phyloP scores from a whole-genome alignment of 2,113 vertebrate species.

The Galemys pyrenaicus region DNA sequence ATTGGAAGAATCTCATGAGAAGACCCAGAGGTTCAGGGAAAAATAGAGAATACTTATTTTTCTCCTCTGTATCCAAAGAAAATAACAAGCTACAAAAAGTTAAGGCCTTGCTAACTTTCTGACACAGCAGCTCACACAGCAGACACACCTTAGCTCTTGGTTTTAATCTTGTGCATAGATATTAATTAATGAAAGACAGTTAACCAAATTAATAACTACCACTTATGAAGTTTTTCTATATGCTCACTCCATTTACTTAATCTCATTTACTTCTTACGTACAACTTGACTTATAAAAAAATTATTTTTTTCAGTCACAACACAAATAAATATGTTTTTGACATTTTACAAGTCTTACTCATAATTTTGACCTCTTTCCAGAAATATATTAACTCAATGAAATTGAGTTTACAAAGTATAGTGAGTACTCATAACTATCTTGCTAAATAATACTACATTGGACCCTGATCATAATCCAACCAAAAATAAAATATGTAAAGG shows the following conservation, averaged over 20 bases:
- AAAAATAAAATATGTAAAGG: not conserved
- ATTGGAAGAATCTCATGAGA: not conserved
- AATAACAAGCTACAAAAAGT: not conserved
- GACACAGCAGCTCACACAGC: not conserved
- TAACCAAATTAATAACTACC: not conserved
- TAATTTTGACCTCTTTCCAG: conserved; percentile 2
- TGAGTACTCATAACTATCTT: not conserved
- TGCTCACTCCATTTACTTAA: not conserved
- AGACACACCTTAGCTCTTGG: not conserved
- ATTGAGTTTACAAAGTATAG: not conserved
- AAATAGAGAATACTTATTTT: not conserved
- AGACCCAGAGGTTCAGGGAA: not conserved
- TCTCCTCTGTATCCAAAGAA: not conserved
- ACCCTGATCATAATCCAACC: not conserved
- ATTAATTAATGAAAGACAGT: not conserved
- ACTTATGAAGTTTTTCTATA: not conserved
- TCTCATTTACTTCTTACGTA: not conserved
- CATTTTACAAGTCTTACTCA: not conserved
- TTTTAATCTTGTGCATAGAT: not conserved
- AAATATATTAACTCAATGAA: not conserved
- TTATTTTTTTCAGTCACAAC: not conserved
- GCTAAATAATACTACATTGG: not conserved
- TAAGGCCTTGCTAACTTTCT: not conserved
- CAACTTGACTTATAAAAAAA: not conserved
- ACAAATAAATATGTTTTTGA: not conserved